Evolutionary conservation across 1,140 invertebrate species (phyloP).

Genomic region (Drosophila sechellia): DNA sequence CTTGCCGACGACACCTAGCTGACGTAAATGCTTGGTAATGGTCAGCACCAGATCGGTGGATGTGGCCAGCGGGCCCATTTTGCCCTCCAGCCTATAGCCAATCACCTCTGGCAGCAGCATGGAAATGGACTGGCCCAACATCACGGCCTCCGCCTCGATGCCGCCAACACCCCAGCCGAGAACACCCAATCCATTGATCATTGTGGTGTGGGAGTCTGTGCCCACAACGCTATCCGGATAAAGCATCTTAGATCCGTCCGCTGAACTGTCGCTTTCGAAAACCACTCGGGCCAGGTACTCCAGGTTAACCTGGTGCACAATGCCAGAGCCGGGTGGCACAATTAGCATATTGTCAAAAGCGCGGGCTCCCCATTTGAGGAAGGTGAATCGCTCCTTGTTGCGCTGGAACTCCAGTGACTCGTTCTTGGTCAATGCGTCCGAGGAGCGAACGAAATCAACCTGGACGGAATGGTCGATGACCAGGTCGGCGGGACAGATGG

Average conservation of each 20-base stretch:
- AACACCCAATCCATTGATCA: slow-evolving; percentile 97
- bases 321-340: slow-evolving; percentile 98
- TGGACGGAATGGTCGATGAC: slow-evolving; percentile 99
- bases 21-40: slow-evolving; percentile 97
- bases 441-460: slow-evolving; percentile 96
- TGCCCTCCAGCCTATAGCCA: slow-evolving; percentile 95
- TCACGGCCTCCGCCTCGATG: slow-evolving; percentile 95
- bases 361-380: slow-evolving; percentile 98
- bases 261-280: slow-evolving; percentile 88
- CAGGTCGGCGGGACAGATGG: slow-evolving; percentile 97
- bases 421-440: slow-evolving; percentile 96
- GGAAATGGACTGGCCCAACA: slow-evolving; percentile 97
- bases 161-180: slow-evolving; percentile 90
- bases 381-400: slow-evolving; percentile 97
- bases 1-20: slow-evolving; percentile 98
- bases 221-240: slow-evolving; percentile 99
- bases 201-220: slow-evolving; percentile 99
- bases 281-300: slow-evolving; percentile 98
- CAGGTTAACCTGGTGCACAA: slow-evolving; percentile 99
- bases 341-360: slow-evolving; percentile 98
- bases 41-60: slow-evolving; percentile 99
- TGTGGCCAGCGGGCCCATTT: slow-evolving; percentile 93
- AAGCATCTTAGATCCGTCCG: slow-evolving; percentile 85
- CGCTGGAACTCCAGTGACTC: slow-evolving; percentile 98
- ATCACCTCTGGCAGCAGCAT: slow-evolving; percentile 98